These are phyloP conservation scores for Rhyacophila evoluta DNA, from an alignment of 2,888 invertebrate species.

Conservation along the genomic window DNA sequence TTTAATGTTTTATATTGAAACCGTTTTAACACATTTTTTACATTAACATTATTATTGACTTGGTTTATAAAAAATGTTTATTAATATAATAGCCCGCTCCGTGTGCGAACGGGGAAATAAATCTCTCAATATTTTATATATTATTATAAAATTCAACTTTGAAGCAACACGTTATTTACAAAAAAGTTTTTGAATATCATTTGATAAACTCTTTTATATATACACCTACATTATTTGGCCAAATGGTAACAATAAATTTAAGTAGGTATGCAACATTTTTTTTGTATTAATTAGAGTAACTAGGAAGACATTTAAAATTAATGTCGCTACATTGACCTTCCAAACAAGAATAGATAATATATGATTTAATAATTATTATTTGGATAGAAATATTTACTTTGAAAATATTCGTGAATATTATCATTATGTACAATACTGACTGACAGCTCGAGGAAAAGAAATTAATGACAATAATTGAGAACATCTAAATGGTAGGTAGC, in stretches of 20 bases:
- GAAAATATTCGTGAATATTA: conserved; percentile 7
- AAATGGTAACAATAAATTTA: conserved; percentile 48
- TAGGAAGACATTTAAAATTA: conserved; percentile 50
- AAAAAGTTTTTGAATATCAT: conserved; percentile 39
- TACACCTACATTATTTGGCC: conserved; percentile 51
- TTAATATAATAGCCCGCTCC: conserved; percentile 30
- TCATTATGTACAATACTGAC: background rate
- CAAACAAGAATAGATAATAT: conserved; percentile 27
- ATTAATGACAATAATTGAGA: background rate
- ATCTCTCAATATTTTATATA: conserved; percentile 33
- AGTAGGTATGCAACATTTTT: conserved; percentile 40
- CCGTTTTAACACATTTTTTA: conserved; percentile 41
- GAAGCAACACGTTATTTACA: conserved; percentile 49
- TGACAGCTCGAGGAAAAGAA: background rate
- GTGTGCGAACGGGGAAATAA: conserved; percentile 32
- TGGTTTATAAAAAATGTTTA: conserved; percentile 46
- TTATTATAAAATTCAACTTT: conserved; percentile 44
- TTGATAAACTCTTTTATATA: conserved; percentile 38
- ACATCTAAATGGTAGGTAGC: background rate
- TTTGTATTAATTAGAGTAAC: conserved; percentile 36
- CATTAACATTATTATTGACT: conserved; percentile 50
- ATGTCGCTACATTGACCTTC: conserved; percentile 44
- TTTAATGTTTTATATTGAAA: conserved; percentile 28
- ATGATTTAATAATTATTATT: conserved; percentile 8
- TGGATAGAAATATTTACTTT: conserved; percentile 4